Base-by-base conservation (phyloP, 1,140 invertebrate genomes). In the Papilio aristodemus region DNA sequence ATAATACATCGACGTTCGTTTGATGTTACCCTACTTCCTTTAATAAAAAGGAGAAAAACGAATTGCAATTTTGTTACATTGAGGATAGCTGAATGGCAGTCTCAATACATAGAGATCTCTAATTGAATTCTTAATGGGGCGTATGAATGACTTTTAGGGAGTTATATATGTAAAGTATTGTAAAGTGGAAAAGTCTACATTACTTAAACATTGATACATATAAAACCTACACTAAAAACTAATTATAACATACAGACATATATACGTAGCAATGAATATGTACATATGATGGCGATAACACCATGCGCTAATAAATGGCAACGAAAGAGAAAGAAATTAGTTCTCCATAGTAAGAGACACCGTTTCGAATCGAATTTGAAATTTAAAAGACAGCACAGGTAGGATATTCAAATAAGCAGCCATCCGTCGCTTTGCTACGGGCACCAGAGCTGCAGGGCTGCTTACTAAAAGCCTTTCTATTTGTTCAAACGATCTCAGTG, bases 401-500 rank as follows among this genome's bases (percentile, higher is more conserved):
- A 46, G 41, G 41, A 66, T 66, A 66, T 66, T 66, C 63, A 66
- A 66, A 66, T 66, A 66, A 66, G 63, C 62, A 64, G 62, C 41
- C 43, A 46, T 66, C 43, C 63, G 41, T 32, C 43, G 41, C 9
- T 43, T 50, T 43, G 63, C 39, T 36, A 6, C 25, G 73, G 68
- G 70, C 58, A 36, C 72, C 67, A 71, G 68, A 78, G 69, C 75
- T 78, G 73, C 76, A 76, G 77, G 74, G 70, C 69, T 78, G 73
- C 69, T 83, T 81, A 77, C 76, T 85, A 76, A 85, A 83, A 83
- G 82, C 83, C 74, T 81, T 83, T 83, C 72, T 81, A 79, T 87
- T 84, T 86, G 77, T 77, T 78, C 79, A 83, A 78, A 77, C 75
- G 77, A 67, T 73, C 78, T 83, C 76, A 75, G 67, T 74, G 70